Evolutionary conservation across 2,888 invertebrate genomes (phyloP).

Genomic region (Hecatera dysodea): DNA sequence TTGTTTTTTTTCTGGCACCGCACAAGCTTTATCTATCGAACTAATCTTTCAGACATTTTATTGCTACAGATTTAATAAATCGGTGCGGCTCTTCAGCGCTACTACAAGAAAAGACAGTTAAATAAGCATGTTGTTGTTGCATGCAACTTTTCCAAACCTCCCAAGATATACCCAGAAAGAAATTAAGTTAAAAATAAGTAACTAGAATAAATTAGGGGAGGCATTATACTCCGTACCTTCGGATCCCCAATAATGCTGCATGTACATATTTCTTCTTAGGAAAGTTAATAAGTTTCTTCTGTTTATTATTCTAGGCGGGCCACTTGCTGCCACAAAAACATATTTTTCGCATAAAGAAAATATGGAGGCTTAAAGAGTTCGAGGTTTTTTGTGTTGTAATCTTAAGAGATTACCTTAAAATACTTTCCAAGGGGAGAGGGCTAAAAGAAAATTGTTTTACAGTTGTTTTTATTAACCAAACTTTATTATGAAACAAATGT

Average conservation of each 20-base stretch:
- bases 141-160: slow-evolving; percentile 21
- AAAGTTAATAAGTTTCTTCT: slow-evolving; percentile 80
- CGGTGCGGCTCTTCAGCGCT: too few species aligned
- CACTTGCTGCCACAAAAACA: slow-evolving; percentile 75
- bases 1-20: too few species aligned
- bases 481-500: slow-evolving; percentile 60
- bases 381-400: slow-evolving; percentile 84
- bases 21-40: too few species aligned
- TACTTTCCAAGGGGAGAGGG: slow-evolving; percentile 80
- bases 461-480: slow-evolving; percentile 75
- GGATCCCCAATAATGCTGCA: slow-evolving; percentile 67
- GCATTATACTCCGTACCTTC: slow-evolving; percentile 65
- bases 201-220: slow-evolving; percentile 67
- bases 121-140: too few species aligned
- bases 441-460: slow-evolving; percentile 77
- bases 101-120: too few species aligned
- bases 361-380: slow-evolving; percentile 84
- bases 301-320: slow-evolving; percentile 80
- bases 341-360: slow-evolving; percentile 85
- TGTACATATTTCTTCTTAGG: slow-evolving; percentile 73
- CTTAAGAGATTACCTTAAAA: slow-evolving; percentile 86
- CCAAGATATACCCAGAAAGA: slow-evolving; percentile 27
- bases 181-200: slow-evolving; percentile 55
- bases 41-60: too few species aligned
- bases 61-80: too few species aligned